Conservation (phyloP, 2,888 invertebrate genomes). For the Nowickia ferox region DNA sequence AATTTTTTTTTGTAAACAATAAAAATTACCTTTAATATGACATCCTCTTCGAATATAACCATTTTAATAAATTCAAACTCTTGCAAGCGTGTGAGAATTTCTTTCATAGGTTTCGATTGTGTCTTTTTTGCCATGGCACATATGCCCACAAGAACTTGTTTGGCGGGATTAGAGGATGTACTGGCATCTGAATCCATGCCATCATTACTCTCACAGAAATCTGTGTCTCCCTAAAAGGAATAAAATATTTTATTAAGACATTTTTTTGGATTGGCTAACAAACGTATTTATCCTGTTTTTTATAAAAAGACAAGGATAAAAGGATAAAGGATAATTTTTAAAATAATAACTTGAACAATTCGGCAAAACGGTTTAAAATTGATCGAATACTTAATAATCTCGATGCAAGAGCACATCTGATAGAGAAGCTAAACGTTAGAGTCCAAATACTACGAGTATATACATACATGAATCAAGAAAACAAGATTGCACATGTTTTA, state of each 20-base stretch:
- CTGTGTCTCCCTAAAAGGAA: slow-evolving; percentile 88
- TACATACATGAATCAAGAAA: too few relatives aligned
- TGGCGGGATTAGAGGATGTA: slow-evolving; percentile 86
- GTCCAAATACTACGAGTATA: too few relatives aligned
- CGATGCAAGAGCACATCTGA: too few relatives aligned
- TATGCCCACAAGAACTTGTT: slow-evolving; percentile 98
- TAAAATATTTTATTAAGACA: neutral
- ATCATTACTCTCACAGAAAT: slow-evolving; percentile 87
- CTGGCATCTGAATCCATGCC: slow-evolving; percentile 86
- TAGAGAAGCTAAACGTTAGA: too few relatives aligned
- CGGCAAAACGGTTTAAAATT: too few relatives aligned
- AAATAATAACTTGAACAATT: too few relatives aligned
- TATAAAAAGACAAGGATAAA: neutral
- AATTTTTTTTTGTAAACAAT: neutral
- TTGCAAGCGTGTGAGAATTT: slow-evolving; percentile 96
- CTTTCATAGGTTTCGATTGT: slow-evolving; percentile 99
- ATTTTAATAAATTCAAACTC: slow-evolving; percentile 98
- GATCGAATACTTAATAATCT: too few relatives aligned
- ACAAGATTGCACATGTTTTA: too few relatives aligned
- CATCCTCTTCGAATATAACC: slow-evolving; percentile 97
- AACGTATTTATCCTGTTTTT: neutral
- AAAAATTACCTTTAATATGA: slow-evolving; percentile 91
- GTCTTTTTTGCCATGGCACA: slow-evolving; percentile 99
- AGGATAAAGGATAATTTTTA: too few relatives aligned
- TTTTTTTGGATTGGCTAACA: neutral